These are phyloP conservation scores for Semnornis frantzii DNA, from an alignment of 2,113 vertebrate species.

Conservation along the genomic window DNA sequence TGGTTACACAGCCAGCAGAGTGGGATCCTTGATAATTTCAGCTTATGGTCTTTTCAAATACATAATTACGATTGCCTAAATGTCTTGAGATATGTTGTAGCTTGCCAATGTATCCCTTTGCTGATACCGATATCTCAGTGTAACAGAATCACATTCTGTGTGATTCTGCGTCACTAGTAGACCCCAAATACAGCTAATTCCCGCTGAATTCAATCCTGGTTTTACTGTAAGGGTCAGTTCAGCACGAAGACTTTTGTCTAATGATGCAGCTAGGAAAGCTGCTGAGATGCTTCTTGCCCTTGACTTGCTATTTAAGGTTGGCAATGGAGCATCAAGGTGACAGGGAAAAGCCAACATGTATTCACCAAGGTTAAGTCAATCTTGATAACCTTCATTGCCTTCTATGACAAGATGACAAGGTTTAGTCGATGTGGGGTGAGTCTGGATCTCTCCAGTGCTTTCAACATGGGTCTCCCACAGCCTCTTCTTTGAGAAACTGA, in stretches of 20 bases:
- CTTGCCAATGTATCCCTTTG: background rate
- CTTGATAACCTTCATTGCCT: no score
- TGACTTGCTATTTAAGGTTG: background rate
- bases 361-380: no score
- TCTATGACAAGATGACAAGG: no score
- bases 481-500: no score
- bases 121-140: background rate
- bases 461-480: no score
- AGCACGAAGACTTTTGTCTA: background rate
- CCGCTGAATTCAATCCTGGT: background rate
- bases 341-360: no score
- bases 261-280: background rate
- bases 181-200: background rate
- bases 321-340: background rate
- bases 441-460: no score
- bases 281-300: background rate
- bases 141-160: no score
- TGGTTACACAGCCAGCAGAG: background rate
- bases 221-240: background rate
- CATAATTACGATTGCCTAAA: background rate
- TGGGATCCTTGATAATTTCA: background rate
- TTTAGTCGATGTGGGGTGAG: no score
- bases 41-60: background rate
- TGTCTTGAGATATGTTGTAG: background rate
- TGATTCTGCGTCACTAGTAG: background rate